These are phyloP conservation scores for Eumaeus atala DNA, from an alignment of 1,140 invertebrate genomes.

Conservation along the genomic window DNA sequence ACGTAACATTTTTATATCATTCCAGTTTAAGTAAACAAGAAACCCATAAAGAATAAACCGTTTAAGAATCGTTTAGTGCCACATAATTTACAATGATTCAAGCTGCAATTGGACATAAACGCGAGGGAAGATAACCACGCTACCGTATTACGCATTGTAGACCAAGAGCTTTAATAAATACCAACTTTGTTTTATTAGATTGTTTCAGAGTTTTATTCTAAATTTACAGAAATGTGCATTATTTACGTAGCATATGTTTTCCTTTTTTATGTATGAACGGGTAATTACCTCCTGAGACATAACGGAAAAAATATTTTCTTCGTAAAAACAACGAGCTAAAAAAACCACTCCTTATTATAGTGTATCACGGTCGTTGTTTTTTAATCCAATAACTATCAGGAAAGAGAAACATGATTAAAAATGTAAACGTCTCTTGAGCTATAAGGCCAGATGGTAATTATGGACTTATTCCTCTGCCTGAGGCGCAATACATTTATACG, in stretches of 20 bases:
- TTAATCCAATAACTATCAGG: not conserved
- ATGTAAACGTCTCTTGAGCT: slow-evolving; percentile 6
- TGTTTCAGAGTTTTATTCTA: no score
- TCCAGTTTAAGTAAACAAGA: no score
- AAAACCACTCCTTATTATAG: no score
- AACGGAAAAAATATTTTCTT: no score
- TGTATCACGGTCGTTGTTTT: no score
- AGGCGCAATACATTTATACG: not conserved
- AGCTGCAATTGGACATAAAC: slow-evolving; percentile 1
- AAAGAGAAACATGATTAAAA: slow-evolving; percentile 9
- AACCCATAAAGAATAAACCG: not conserved
- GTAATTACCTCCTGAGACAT: no score
- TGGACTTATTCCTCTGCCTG: slow-evolving; percentile 1
- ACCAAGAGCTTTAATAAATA: slow-evolving; percentile 24
- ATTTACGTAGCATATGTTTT: no score
- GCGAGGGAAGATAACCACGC: not conserved
- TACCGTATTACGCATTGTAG: slow-evolving; percentile 37
- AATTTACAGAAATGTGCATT: no score
- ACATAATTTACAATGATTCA: not conserved
- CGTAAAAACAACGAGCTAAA: no score
- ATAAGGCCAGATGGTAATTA: slow-evolving; percentile 6
- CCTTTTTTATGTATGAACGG: no score
- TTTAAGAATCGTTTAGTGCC: not conserved
- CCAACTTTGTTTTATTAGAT: no score
- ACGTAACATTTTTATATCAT: not conserved